Conservation (phyloP, 2,888 invertebrate species). For the Drosophila putrida region DNA sequence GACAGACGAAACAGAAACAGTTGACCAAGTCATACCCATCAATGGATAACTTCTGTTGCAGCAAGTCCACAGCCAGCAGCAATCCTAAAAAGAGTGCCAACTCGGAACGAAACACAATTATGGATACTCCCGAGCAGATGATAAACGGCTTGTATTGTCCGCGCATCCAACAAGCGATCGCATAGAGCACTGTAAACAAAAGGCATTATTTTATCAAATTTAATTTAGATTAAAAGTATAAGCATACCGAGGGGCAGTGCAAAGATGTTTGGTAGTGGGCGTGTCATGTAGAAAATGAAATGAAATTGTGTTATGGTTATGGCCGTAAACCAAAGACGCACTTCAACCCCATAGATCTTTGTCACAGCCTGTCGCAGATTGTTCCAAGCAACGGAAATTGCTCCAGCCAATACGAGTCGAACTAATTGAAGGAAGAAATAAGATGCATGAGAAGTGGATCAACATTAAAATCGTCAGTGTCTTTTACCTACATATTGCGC, state of each 20-base stretch:
- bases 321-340: slow-evolving; percentile 92
- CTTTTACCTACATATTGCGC: slow-evolving; percentile 93
- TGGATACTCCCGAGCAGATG: slow-evolving; percentile 93
- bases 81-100: slow-evolving; percentile 94
- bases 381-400: slow-evolving; percentile 91
- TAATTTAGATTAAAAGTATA: neutral
- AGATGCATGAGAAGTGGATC: neutral
- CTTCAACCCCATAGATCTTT: slow-evolving; percentile 91
- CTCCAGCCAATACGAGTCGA: slow-evolving; percentile 91
- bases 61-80: slow-evolving; percentile 92
- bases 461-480: neutral
- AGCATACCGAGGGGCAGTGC: slow-evolving; percentile 94
- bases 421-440: slow-evolving; percentile 87
- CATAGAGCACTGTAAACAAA: slow-evolving; percentile 91
- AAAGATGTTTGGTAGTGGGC: slow-evolving; percentile 98
- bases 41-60: slow-evolving; percentile 89
- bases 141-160: slow-evolving; percentile 91
- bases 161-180: slow-evolving; percentile 93
- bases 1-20: too few relatives aligned
- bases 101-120: slow-evolving; percentile 96
- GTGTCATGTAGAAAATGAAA: slow-evolving; percentile 97
- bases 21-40: slow-evolving; percentile 86
- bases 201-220: neutral
- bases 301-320: slow-evolving; percentile 98
- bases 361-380: slow-evolving; percentile 91